A percentile compares a stretch with the other conserved stretches of the same genome.
These are phyloP conservation scores for Coregonus ussuriensis DNA, from an alignment of 2,797 vertebrate species.

Conservation along the genomic window DNA sequence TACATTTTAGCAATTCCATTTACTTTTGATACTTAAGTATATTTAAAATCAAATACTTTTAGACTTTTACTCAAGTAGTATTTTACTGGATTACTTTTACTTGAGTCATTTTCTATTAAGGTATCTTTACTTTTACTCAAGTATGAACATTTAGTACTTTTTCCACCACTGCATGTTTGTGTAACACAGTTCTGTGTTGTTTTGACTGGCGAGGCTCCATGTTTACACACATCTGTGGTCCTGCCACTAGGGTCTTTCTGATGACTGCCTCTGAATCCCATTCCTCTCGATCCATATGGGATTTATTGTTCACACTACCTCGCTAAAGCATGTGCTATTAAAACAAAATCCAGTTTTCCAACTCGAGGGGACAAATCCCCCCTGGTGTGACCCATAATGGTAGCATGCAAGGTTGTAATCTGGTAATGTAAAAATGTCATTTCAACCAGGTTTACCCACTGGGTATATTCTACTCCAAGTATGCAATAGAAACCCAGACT, in stretches of 20 bases:
- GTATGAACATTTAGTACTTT: too few relatives aligned
- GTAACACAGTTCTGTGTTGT: not conserved
- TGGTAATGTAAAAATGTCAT: not conserved
- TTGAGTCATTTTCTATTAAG: too few relatives aligned
- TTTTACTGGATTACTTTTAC: too few relatives aligned
- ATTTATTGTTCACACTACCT: not conserved
- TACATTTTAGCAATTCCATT: too few relatives aligned
- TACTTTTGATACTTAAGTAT: too few relatives aligned
- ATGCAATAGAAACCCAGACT: not conserved
- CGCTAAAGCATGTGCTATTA: not conserved
- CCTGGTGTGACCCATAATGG: not conserved
- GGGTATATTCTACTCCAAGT: not conserved
- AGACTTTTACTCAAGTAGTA: too few relatives aligned
- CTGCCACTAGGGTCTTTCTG: not conserved
- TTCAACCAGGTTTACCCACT: not conserved
- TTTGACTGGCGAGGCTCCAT: slow-evolving; percentile 10
- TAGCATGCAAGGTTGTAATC: not conserved
- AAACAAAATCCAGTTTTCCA: slow-evolving; percentile 6
- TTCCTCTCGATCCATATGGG: slow-evolving; percentile 14
- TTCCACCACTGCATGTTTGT: too few relatives aligned
- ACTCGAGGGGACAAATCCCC: not conserved
- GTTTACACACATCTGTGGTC: not conserved
- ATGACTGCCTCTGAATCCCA: not conserved
- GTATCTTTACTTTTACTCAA: too few relatives aligned
- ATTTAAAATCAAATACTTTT: too few relatives aligned